Base-by-base conservation (phyloP, 2,888 invertebrate genomes). In the Octonoba sinensis region DNA sequence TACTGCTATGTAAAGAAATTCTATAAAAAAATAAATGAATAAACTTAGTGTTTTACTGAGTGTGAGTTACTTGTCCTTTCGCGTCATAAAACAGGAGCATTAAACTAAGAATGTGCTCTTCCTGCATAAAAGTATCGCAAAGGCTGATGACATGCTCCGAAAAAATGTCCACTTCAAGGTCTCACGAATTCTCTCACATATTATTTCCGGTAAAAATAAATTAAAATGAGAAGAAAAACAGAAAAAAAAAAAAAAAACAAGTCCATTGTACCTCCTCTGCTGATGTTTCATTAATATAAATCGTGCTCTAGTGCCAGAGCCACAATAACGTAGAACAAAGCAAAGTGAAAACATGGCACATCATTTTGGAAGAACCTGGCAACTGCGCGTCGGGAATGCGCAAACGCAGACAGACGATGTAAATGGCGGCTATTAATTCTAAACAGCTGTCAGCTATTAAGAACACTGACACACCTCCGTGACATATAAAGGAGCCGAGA, bases 371-470 rank as follows among this genome's bases (percentile, higher is more conserved):
- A 49, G 62, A 78, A 79, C 73, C 79, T 79, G 79, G 79, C 79
- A 79, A 79, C 79, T 79, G 79, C 79, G 79, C 79, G 69, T 20
- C 44, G 67, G 36, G 62, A 79, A 79, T 79, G 79, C 79, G 79
- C 79, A 79, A 56, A 79, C 54, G 62, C 69, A 79, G 79, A 73
- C 79, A 79, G 72, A 73, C 59, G 72, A 73, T 79, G 73, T 72
- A 79, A 79, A 79, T 79, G 79, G 73, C 69, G 27, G 79, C 79
- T 54, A 79, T 73, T 79, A 79, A 79, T 79, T 73, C 73, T 64
- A 54, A 79, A 73, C 79, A 79, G 79, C 79, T 79, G 79, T 79
- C 79, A 79, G 79, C 79, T 73, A 79, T 79, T 79, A 79, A 79
- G 79, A 73, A 79, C 73, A 79, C 79, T 73, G 79, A 79, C 79